These are phyloP conservation scores for Hippocampus abdominalis DNA, from an alignment of 2,113 vertebrate species.

Conservation along the genomic window DNA sequence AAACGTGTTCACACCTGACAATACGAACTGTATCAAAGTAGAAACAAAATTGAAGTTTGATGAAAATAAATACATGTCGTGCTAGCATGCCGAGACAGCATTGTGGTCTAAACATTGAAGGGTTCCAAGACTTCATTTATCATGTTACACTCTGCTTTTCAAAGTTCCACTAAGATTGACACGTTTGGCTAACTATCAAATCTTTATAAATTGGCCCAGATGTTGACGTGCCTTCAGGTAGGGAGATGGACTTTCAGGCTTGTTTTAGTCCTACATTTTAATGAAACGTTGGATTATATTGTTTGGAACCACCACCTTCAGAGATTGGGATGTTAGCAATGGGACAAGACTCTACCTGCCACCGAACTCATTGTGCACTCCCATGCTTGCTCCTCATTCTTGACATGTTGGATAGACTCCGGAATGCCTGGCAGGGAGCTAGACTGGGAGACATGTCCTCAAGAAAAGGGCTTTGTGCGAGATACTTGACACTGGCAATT, in stretches of 20 bases:
- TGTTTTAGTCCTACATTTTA: slow-evolving; percentile 46
- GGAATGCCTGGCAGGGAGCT: slow-evolving; percentile 70
- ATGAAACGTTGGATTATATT: slow-evolving; percentile 55
- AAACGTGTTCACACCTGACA: too few relatives aligned
- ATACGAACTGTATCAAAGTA: too few relatives aligned
- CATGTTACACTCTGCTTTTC: too few relatives aligned
- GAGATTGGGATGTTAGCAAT: slow-evolving; percentile 54
- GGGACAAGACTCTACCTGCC: slow-evolving; percentile 76
- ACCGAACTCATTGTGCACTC: slow-evolving; percentile 56
- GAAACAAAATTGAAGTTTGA: too few relatives aligned
- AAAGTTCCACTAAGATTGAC: slow-evolving; percentile 9
- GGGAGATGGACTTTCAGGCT: slow-evolving; percentile 38
- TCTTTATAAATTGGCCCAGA: slow-evolving; percentile 14
- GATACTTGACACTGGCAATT: slow-evolving; percentile 31
- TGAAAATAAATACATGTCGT: too few relatives aligned
- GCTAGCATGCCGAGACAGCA: too few relatives aligned
- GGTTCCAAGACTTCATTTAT: too few relatives aligned
- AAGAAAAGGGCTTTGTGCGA: slow-evolving; percentile 64
- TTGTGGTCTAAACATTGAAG: too few relatives aligned
- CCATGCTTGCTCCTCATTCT: slow-evolving; percentile 66
- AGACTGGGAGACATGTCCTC: slow-evolving; percentile 59
- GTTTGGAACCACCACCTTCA: slow-evolving; percentile 30
- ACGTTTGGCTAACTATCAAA: slow-evolving; percentile 8
- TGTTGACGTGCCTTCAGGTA: slow-evolving; percentile 46
- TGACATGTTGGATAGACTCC: slow-evolving; percentile 73